Evolutionary conservation across 2,888 invertebrate genomes (phyloP).

Genomic region (Melieria omissa): DNA sequence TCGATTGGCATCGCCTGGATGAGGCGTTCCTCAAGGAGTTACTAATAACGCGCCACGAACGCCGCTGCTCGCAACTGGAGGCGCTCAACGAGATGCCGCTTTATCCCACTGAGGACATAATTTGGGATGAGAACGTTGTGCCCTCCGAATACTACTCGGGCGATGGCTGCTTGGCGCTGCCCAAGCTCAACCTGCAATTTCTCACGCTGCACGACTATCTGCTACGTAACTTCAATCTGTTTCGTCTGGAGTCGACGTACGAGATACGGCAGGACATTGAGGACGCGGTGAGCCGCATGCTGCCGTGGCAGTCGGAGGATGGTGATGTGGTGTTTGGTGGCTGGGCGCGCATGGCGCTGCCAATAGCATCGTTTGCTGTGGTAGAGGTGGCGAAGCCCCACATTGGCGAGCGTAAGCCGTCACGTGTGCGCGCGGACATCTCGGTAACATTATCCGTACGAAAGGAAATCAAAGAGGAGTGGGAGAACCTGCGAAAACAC

Average conservation of each 20-base stretch:
- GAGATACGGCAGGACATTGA: slow-evolving; percentile 99
- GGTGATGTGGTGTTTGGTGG: slow-evolving; percentile 91
- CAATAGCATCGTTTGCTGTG: slow-evolving; percentile 90
- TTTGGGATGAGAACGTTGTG: slow-evolving; percentile 99
- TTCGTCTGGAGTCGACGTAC: slow-evolving; percentile 92
- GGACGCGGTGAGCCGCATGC: slow-evolving; percentile 92
- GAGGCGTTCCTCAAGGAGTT: slow-evolving; percentile 86
- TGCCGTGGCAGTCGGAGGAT: slow-evolving; percentile 95
- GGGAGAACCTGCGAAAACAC: slow-evolving; percentile 96
- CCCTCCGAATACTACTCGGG: slow-evolving; percentile 97
- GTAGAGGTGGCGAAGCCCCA: slow-evolving; percentile 95
- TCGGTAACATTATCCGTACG: slow-evolving; percentile 91
- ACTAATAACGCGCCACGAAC: slow-evolving; percentile 87
- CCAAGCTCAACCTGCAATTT: slow-evolving; percentile 98
- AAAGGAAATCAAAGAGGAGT: slow-evolving; percentile 92
- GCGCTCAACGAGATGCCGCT: slow-evolving; percentile 97
- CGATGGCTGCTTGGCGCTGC: slow-evolving; percentile 93
- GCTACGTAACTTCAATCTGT: slow-evolving; percentile 95
- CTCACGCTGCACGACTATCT: slow-evolving; percentile 98
- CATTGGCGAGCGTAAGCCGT: slow-evolving; percentile 94
- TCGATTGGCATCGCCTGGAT: slow-evolving; percentile 80
- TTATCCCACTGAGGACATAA: slow-evolving; percentile 97
- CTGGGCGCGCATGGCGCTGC: slow-evolving; percentile 99
- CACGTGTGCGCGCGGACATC: slow-evolving; percentile 94
- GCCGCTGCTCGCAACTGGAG: slow-evolving; percentile 90